phyloP scores from a whole-genome alignment of 2,113 vertebrate species.

The Mohoua ochrocephala region DNA sequence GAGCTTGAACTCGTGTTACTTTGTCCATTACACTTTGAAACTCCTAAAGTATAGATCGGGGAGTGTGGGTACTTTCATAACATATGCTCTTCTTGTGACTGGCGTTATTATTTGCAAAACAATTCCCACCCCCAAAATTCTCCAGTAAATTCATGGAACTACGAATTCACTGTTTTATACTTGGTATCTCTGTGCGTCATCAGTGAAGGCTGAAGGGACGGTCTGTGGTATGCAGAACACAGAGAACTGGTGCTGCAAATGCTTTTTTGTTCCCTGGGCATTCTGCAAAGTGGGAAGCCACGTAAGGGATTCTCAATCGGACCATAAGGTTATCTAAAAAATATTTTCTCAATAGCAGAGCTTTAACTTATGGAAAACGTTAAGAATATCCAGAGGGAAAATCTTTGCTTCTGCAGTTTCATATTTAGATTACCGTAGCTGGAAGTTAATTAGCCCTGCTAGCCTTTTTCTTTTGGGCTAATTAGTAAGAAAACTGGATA shows the following conservation, averaged over 20 bases:
- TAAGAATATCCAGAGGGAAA: slow-evolving; percentile 25
- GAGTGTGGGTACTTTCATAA: neutral
- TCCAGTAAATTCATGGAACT: neutral
- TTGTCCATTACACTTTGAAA: neutral
- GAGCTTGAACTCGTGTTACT: neutral
- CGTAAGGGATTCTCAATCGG: neutral
- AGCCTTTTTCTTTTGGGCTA: slow-evolving; percentile 61
- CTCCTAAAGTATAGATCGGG: neutral
- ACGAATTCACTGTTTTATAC: neutral
- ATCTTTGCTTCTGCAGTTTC: slow-evolving; percentile 36
- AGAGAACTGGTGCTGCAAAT: neutral
- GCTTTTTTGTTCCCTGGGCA: neutral
- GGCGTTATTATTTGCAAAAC: neutral
- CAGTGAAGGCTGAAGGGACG: neutral
- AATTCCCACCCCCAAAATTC: neutral
- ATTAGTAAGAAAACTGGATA: slow-evolving; percentile 69
- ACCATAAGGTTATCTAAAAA: neutral
- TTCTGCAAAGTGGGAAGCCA: neutral
- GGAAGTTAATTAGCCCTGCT: slow-evolving; percentile 72
- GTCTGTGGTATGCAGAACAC: neutral
- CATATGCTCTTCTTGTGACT: neutral
- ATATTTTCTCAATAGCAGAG: slow-evolving; percentile 15
- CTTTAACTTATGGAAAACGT: neutral
- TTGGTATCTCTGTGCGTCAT: neutral
- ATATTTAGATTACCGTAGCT: slow-evolving; percentile 46